phyloP scores from a whole-genome alignment of 2,888 invertebrate species.

The Chrysolina oricalcia region DNA sequence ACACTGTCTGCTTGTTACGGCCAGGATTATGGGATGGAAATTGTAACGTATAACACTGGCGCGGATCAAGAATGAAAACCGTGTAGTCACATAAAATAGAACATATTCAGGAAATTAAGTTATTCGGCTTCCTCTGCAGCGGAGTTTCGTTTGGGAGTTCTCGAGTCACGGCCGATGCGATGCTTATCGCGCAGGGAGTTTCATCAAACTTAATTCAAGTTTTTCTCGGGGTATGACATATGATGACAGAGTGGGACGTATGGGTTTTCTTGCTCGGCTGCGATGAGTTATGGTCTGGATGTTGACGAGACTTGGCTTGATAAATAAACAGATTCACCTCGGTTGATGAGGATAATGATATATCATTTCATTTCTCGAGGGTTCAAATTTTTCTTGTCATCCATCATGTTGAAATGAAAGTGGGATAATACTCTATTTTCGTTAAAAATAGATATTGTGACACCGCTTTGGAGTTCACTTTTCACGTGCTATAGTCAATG shows the following conservation, averaged over 20 bases:
- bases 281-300: background rate
- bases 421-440: too few species aligned
- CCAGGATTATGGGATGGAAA: constrained; percentile 28
- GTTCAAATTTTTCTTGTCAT: too few species aligned
- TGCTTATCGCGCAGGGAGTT: constrained; percentile 31
- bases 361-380: too few species aligned
- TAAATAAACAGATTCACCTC: background rate
- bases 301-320: background rate
- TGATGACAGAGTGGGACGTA: constrained; percentile 1
- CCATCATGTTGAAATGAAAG: too few species aligned
- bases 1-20: constrained; percentile 7
- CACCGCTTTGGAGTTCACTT: too few species aligned
- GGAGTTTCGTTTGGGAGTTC: constrained; percentile 38
- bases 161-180: constrained; percentile 27
- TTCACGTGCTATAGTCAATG: too few species aligned
- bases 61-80: constrained; percentile 31
- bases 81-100: constrained; percentile 39
- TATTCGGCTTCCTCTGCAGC: constrained; percentile 41
- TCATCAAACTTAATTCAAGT: constrained; percentile 22
- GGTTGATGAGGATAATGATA: too few species aligned
- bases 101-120: constrained; percentile 47
- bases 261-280: background rate
- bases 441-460: too few species aligned
- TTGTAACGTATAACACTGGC: constrained; percentile 33
- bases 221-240: constrained; percentile 8